A percentile compares a stretch with the other conserved stretches of the same genome.
Conservation (phyloP, 2,888 invertebrate genomes). For the Drosophila melanosoma region DNA sequence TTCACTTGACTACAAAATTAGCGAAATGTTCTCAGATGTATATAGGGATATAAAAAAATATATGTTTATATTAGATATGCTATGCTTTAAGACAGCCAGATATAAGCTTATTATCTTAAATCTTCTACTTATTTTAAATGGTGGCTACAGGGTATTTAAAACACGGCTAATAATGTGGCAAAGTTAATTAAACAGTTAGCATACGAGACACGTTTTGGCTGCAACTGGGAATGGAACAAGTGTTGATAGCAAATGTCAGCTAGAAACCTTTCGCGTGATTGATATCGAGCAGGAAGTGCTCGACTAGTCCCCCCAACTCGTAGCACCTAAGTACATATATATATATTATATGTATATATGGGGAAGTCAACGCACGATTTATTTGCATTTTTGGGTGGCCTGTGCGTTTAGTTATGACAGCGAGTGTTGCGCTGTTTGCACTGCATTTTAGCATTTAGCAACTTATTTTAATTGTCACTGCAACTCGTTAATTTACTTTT, state of each 20-base stretch:
- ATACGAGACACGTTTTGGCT: slow-evolving; percentile 59
- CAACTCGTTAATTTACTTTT: slow-evolving; percentile 1
- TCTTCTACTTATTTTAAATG: not conserved
- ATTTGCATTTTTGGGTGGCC: slow-evolving; percentile 36
- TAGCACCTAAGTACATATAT: slow-evolving; percentile 4
- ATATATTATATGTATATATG: slow-evolving; percentile 1
- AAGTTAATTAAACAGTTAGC: slow-evolving; percentile 50
- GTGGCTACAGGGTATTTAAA: not conserved
- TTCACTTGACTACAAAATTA: not conserved
- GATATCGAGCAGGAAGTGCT: slow-evolving; percentile 72
- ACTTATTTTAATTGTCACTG: slow-evolving; percentile 1
- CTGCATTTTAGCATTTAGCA: slow-evolving; percentile 25
- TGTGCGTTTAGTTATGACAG: slow-evolving; percentile 34
- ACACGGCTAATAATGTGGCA: slow-evolving; percentile 16
- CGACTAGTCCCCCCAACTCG: slow-evolving; percentile 8
- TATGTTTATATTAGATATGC: not conserved
- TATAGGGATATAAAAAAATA: not conserved
- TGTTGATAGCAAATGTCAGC: slow-evolving; percentile 63
- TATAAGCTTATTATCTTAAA: not conserved
- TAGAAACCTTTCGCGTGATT: slow-evolving; percentile 62
- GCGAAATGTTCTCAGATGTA: not conserved
- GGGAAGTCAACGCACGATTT: slow-evolving; percentile 62
- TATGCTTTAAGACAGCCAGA: not conserved
- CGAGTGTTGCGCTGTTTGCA: slow-evolving; percentile 20
- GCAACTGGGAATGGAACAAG: slow-evolving; percentile 29